phyloP scores from a whole-genome alignment of 2,113 vertebrate genomes.

The Parus major region DNA sequence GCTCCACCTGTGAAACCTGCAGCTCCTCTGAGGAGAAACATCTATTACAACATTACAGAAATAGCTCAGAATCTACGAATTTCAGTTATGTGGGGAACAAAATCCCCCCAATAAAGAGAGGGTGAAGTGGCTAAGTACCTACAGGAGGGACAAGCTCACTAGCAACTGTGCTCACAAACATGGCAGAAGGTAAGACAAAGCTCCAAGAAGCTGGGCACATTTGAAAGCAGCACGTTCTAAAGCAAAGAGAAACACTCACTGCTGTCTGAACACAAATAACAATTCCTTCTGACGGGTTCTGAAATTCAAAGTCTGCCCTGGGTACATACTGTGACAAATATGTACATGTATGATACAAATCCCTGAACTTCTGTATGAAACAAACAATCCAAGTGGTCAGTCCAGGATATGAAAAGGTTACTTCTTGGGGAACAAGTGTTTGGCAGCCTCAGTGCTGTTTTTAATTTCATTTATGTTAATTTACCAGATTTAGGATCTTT shows the following conservation, averaged over 20 bases:
- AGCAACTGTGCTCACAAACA: not conserved
- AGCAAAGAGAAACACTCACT: not conserved
- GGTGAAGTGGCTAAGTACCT: not conserved
- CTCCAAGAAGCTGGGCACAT: not conserved
- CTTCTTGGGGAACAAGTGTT: accelerated
- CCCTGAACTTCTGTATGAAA: not conserved
- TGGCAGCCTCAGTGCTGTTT: not conserved
- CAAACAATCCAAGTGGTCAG: not conserved
- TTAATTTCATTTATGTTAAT: too few species aligned
- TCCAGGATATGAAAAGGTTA: not conserved
- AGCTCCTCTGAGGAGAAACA: not conserved
- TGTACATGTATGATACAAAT: accelerated
- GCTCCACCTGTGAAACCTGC: accelerated
- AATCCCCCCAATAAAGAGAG: not conserved
- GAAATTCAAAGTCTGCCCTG: not conserved
- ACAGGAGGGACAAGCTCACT: not conserved
- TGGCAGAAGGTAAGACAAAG: not conserved
- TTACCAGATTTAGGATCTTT: not conserved
- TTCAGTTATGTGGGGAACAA: not conserved
- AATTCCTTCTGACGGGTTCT: not conserved
- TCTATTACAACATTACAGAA: not conserved
- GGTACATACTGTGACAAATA: not conserved
- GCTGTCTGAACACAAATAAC: not conserved
- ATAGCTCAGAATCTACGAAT: not conserved
- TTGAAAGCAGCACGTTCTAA: not conserved